Evolutionary conservation across 2,113 vertebrate genomes (phyloP), one percentile per base, ranked within the genome.

Genomic region (Hirundichthys speculiger): DNA sequence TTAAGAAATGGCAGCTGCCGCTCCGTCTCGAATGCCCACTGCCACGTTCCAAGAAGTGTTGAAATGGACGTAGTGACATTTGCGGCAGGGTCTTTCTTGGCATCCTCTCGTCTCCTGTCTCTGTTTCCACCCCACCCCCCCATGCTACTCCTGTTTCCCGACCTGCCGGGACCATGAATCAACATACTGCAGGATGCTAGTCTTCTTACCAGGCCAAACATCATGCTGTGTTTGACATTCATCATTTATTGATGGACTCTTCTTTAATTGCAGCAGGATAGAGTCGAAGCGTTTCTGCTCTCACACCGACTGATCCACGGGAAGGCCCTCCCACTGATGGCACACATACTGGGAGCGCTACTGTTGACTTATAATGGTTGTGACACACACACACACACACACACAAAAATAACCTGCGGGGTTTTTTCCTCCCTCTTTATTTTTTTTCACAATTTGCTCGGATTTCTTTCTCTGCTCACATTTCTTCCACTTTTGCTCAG

Each of bases 141-240:
- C n/a, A n/a, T n/a, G n/a, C n/a, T n/a, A 25, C 52, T 51, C 64
- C 59, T 75, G 77, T 80, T 83, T 76, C 69, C 69, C 72, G 57
- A 22, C 78, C 79, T 54, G 64, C 74, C 75, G 80, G 64, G 83
- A 64, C 82, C 70, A 66, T 71, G 64, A 72, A 68, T 81, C 80
- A 74, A 69, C 71, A 60, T 47, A 40, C 48, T 14, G 48, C 42
- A 54, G 77, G 77, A 70, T 65, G 55, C 77, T 27, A 49, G 83
- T 55, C 72, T 81, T 68, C 88, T 80, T 77, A 80, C 74, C 83
- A 75, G 80, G 81, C 69, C 84, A 69, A 88, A 86, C 84, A 75
- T 75, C 92, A 88, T 4, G 86, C 92, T 88, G 88, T 52, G 87
- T 73, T 85, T 93, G 93, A 86, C 93, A 93, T 93, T 93, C 87